A percentile compares a stretch with the other conserved stretches of the same genome.
Conservation (phyloP, 2,797 vertebrate species). For the Sebastes paucispinis region DNA sequence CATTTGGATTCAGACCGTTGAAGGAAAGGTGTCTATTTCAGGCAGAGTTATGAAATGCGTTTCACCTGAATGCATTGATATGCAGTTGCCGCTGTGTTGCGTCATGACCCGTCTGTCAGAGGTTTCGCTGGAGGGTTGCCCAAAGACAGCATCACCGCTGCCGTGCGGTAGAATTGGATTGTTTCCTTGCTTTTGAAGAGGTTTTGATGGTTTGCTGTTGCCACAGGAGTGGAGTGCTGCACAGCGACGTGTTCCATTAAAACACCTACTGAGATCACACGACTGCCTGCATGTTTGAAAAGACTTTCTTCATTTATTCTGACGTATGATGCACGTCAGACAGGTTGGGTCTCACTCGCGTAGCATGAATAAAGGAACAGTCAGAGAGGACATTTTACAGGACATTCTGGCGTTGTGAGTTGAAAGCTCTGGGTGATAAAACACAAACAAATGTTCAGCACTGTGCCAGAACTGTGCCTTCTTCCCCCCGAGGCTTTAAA, state of each 20-base stretch:
- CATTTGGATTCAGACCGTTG: constrained; percentile 17
- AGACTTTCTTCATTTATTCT: constrained; percentile 14
- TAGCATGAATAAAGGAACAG: neutral
- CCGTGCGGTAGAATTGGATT: constrained; percentile 51
- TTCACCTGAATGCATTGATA: constrained; percentile 54
- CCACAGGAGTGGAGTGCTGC: constrained; percentile 43
- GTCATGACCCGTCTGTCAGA: constrained; percentile 61
- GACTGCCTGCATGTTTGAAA: constrained; percentile 15
- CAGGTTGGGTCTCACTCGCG: neutral
- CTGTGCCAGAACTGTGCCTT: neutral
- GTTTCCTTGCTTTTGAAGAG: constrained; percentile 67
- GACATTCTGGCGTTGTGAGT: constrained; percentile 4
- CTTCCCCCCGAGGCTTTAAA: constrained; percentile 15
- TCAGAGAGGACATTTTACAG: neutral
- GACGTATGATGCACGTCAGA: neutral
- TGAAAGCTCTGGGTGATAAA: constrained; percentile 10
- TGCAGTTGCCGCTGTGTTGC: constrained; percentile 64
- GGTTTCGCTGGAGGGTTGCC: constrained; percentile 61
- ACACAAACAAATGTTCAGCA: neutral
- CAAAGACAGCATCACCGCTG: constrained; percentile 31
- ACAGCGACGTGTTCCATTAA: constrained; percentile 38
- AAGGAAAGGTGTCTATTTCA: constrained; percentile 41
- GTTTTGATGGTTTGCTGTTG: constrained; percentile 37
- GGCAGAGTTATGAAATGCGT: constrained; percentile 10
- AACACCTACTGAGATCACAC: constrained; percentile 60